These are phyloP conservation scores for Takifugu flavidus DNA, from an alignment of 2,113 vertebrate genomes.

Conservation along the genomic window DNA sequence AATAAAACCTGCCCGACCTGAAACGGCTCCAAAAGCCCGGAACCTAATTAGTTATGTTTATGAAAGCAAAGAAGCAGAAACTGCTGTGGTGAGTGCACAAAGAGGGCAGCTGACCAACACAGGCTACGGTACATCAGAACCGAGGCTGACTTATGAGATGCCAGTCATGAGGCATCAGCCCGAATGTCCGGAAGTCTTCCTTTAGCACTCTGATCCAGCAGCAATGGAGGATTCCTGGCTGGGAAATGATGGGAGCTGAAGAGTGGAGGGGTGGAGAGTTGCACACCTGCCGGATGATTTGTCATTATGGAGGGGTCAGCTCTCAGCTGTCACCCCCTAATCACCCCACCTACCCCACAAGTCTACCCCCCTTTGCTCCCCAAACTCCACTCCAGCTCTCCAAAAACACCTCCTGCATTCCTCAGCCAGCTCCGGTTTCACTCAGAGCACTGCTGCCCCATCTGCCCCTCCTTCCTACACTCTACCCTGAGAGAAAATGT, in stretches of 20 bases:
- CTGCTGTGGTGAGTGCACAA: conserved; percentile 17
- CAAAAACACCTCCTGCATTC: conserved; percentile 69
- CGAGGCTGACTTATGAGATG: conserved; percentile 28
- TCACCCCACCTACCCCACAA: conserved; percentile 71
- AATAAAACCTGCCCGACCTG: conserved; percentile 23
- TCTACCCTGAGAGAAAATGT: conserved; percentile 63
- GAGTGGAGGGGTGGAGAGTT: conserved; percentile 34
- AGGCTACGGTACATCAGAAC: conserved; percentile 24
- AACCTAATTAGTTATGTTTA: conserved; percentile 47
- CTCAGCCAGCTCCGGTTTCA: conserved; percentile 73
- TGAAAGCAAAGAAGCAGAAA: conserved; percentile 24
- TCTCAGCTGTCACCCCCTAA: conserved; percentile 84
- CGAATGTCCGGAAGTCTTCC: conserved; percentile 78
- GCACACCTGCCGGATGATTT: conserved; percentile 82
- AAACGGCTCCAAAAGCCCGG: conserved; percentile 24
- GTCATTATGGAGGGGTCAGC: conserved; percentile 82
- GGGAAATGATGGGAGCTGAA: conserved; percentile 55
- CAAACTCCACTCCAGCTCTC: conserved; percentile 63
- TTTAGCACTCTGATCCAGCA: conserved; percentile 63
- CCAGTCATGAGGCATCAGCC: conserved; percentile 34
- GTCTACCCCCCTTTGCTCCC: conserved; percentile 47
- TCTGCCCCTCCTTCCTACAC: conserved; percentile 63
- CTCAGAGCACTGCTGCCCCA: conserved; percentile 70
- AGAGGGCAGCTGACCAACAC: conserved; percentile 23
- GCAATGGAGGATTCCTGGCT: conserved; percentile 57